Evolutionary conservation across 23 tunicate species (phyloP).

Genomic region (Ciona savignyi): DNA sequence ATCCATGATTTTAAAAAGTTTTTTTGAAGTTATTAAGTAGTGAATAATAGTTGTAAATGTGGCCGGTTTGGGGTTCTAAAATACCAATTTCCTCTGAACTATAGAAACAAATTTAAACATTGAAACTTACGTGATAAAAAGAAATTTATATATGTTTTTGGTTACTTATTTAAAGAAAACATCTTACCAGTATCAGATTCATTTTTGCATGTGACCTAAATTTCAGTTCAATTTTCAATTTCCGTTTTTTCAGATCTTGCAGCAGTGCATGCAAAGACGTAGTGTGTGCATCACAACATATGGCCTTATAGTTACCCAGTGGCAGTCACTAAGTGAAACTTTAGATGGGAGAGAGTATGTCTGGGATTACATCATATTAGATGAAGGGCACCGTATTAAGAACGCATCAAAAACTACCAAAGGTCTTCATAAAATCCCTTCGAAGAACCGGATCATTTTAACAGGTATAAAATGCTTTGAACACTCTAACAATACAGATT

Average conservation of each 20-base stretch:
- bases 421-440: slow-evolving; percentile 54
- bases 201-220: neutral
- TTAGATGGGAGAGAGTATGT: slow-evolving; percentile 42
- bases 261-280: slow-evolving; percentile 35
- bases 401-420: slow-evolving; percentile 79
- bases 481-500: too few species aligned
- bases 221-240: too few species aligned
- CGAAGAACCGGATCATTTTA: slow-evolving; percentile 63
- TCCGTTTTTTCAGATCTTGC: slow-evolving; percentile 23
- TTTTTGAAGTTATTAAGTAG: too few species aligned
- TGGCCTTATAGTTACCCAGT: slow-evolving; percentile 57
- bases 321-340: slow-evolving; percentile 57
- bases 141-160: too few species aligned
- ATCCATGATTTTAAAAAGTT: too few species aligned
- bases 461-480: slow-evolving; percentile 87
- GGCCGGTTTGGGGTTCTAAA: too few species aligned
- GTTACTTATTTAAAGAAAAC: too few species aligned
- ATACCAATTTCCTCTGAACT: too few species aligned
- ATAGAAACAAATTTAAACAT: too few species aligned
- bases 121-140: too few species aligned
- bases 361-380: slow-evolving; percentile 93
- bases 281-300: slow-evolving; percentile 79
- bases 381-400: slow-evolving; percentile 93
- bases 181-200: too few species aligned
- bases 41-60: too few species aligned